phyloP scores from a whole-genome alignment of 2,888 invertebrate species.

The Leuctra nigra region DNA sequence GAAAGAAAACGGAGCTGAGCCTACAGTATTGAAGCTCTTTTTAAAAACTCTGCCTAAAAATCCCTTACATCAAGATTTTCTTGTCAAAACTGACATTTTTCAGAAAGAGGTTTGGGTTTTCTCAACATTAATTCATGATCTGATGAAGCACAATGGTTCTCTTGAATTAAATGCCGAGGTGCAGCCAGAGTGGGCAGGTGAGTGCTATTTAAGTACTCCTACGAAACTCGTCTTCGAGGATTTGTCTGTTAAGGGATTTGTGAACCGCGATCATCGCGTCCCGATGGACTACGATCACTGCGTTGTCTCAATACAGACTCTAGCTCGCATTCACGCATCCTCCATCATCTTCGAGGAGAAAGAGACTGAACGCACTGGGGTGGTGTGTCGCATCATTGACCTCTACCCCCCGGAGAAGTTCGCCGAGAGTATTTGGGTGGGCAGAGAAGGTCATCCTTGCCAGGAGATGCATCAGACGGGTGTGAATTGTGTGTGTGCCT shows the following conservation, averaged over 20 bases:
- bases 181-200: constrained; percentile 34
- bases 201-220: constrained; percentile 36
- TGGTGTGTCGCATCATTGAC: constrained; percentile 31
- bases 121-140: background rate
- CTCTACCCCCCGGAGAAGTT: constrained; percentile 36
- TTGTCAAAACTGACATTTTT: background rate
- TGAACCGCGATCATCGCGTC: constrained; percentile 26
- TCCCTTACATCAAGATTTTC: background rate
- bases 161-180: constrained; percentile 2
- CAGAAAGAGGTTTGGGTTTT: background rate
- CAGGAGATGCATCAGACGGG: constrained; percentile 34
- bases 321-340: constrained; percentile 39
- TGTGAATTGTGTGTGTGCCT: constrained; percentile 36
- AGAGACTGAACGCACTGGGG: constrained; percentile 23
- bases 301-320: constrained; percentile 33
- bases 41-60: background rate
- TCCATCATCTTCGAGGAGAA: no score
- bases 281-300: constrained; percentile 34
- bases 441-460: constrained; percentile 33
- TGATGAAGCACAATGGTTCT: background rate
- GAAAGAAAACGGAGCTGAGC: no score
- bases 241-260: constrained; percentile 35
- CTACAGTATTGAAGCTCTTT: constrained; percentile 2
- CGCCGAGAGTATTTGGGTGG: constrained; percentile 40
- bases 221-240: constrained; percentile 41